These are phyloP conservation scores for Ceyx melanurus DNA, from an alignment of 2,113 vertebrate genomes.

Conservation along the genomic window DNA sequence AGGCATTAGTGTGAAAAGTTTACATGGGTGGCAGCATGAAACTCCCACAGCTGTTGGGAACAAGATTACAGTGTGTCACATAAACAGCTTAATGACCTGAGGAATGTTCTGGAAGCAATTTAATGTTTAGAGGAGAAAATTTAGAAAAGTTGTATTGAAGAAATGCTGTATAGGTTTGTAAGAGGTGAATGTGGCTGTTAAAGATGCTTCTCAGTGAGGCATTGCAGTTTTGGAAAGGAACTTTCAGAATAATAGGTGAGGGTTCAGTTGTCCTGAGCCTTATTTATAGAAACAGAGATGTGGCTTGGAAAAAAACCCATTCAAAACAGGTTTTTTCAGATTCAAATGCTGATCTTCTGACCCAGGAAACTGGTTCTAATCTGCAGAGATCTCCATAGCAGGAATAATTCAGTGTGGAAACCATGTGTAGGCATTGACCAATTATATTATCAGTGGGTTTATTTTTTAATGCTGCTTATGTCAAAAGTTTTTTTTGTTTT, in stretches of 20 bases:
- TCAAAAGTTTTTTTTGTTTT: background rate
- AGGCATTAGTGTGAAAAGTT: background rate
- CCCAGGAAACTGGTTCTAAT: constrained; percentile 10
- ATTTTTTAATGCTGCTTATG: background rate
- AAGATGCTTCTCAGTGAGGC: background rate
- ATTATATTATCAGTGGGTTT: background rate
- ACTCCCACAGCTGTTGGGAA: background rate
- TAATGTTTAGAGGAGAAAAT: background rate
- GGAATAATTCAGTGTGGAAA: background rate
- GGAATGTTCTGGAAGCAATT: background rate
- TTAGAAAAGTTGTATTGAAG: background rate
- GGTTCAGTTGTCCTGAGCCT: background rate
- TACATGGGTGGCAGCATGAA: background rate
- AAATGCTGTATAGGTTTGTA: background rate
- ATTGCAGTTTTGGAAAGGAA: background rate
- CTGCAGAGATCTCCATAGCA: background rate
- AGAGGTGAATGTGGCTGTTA: background rate
- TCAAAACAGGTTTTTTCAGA: background rate
- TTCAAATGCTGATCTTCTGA: background rate
- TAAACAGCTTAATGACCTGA: background rate
- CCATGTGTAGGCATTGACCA: background rate
- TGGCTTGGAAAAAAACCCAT: background rate
- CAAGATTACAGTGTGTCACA: background rate
- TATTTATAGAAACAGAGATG: background rate
- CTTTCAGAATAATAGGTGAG: background rate